Evolutionary conservation across 2,888 invertebrate genomes (phyloP).

Genomic region (Drepanosiphum platanoidis): DNA sequence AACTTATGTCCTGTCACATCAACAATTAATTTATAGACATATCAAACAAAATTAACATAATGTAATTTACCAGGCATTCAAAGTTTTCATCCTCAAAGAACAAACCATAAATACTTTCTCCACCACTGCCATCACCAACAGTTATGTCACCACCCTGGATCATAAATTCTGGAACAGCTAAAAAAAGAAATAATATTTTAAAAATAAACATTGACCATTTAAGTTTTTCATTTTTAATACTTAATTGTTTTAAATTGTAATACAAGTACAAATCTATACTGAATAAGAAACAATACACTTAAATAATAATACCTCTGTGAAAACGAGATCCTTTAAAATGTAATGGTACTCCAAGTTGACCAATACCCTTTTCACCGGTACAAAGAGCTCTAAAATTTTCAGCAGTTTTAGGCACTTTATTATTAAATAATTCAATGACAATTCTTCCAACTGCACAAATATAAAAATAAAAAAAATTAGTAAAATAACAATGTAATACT

Average conservation of each 20-base stretch:
- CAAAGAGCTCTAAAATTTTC: slow-evolving; percentile 93
- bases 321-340: slow-evolving; percentile 86
- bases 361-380: slow-evolving; percentile 87
- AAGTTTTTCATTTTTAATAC: background rate
- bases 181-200: background rate
- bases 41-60: background rate
- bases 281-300: too few relatives aligned
- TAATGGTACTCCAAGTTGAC: slow-evolving; percentile 76
- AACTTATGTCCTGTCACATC: too few relatives aligned
- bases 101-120: slow-evolving; percentile 93
- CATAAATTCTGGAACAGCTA: slow-evolving; percentile 81
- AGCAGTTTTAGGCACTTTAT: slow-evolving; percentile 85
- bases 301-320: slow-evolving; percentile 75
- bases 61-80: slow-evolving; percentile 70
- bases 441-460: slow-evolving; percentile 83
- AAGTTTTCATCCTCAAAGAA: slow-evolving; percentile 93
- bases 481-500: slow-evolving; percentile 41
- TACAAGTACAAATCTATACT: too few relatives aligned
- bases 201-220: too few relatives aligned
- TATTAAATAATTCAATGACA: slow-evolving; percentile 85
- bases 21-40: too few relatives aligned
- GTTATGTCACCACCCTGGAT: slow-evolving; percentile 85
- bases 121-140: slow-evolving; percentile 84
- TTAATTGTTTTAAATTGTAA: too few relatives aligned
- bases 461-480: slow-evolving; percentile 6